Evolutionary conservation across 2,797 vertebrate species (phyloP).

Genomic region (Pempheris klunzingeri): DNA sequence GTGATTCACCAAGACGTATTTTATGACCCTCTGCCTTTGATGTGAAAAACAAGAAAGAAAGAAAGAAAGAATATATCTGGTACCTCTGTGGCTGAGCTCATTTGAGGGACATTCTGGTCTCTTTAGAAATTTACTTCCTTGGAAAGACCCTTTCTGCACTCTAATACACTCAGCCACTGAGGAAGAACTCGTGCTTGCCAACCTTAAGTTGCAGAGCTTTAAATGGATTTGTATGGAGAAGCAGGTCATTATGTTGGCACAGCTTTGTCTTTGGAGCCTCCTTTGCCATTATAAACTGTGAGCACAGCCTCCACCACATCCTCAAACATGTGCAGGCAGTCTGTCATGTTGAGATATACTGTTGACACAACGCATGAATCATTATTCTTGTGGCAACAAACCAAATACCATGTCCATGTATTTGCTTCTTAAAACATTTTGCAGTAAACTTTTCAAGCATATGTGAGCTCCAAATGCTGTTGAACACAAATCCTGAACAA

Average conservation of each 20-base stretch:
- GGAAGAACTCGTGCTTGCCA: slow-evolving; percentile 56
- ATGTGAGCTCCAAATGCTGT: slow-evolving; percentile 4
- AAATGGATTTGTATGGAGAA: slow-evolving; percentile 58
- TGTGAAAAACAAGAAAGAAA: background rate
- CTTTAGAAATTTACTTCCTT: slow-evolving; percentile 56
- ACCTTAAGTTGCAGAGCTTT: slow-evolving; percentile 37
- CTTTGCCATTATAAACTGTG: slow-evolving; percentile 43
- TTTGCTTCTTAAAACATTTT: background rate
- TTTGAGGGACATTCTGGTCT: slow-evolving; percentile 28
- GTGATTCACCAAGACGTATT: slow-evolving; percentile 6
- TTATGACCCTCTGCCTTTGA: slow-evolving; percentile 8
- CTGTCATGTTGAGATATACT: background rate
- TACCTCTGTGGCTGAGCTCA: slow-evolving; percentile 22
- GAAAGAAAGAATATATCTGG: slow-evolving; percentile 19
- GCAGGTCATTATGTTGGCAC: slow-evolving; percentile 52
- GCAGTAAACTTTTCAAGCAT: background rate
- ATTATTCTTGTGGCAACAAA: background rate
- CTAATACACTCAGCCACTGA: slow-evolving; percentile 52
- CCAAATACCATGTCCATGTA: slow-evolving; percentile 6
- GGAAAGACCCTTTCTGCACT: slow-evolving; percentile 52
- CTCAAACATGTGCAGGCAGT: slow-evolving; percentile 31
- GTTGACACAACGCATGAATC: slow-evolving; percentile 13
- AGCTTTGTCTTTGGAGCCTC: slow-evolving; percentile 25
- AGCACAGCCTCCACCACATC: slow-evolving; percentile 24
- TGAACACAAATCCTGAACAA: slow-evolving; percentile 13